Evolutionary conservation across 2,888 invertebrate genomes (phyloP).

Genomic region (Plebejus argus): DNA sequence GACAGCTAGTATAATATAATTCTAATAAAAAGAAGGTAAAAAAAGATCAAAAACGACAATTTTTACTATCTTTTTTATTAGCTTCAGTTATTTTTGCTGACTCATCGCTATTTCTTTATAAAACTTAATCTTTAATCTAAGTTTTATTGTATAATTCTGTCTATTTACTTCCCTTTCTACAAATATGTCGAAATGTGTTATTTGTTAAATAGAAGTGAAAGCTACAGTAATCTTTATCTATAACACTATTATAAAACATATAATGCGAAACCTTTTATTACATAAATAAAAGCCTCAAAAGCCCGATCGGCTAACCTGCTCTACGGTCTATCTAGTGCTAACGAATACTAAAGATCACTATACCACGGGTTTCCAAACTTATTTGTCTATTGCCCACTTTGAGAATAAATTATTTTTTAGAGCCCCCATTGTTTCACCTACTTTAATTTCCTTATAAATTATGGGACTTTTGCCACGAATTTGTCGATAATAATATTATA

Average conservation of each 20-base stretch:
- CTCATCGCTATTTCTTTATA: not conserved
- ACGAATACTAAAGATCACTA: not conserved
- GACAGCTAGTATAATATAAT: too few relatives aligned
- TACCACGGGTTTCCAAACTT: too few relatives aligned
- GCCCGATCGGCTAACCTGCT: not conserved
- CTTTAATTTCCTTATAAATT: too few relatives aligned
- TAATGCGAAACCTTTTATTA: not conserved
- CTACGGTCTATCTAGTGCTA: not conserved
- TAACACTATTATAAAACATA: not conserved
- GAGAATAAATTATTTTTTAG: too few relatives aligned
- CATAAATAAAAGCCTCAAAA: not conserved
- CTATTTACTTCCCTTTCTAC: not conserved
- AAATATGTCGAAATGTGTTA: not conserved
- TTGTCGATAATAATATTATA: too few relatives aligned
- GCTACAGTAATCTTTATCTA: not conserved
- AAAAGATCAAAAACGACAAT: too few relatives aligned
- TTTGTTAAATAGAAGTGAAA: not conserved
- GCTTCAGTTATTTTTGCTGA: not conserved
- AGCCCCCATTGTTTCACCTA: too few relatives aligned
- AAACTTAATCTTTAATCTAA: not conserved
- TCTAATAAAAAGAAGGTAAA: too few relatives aligned
- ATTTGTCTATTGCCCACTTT: too few relatives aligned
- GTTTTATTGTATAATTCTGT: not conserved
- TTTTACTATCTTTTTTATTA: not conserved
- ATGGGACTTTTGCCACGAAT: too few relatives aligned